Base-by-base conservation (phyloP, 2,888 invertebrate genomes). In the Chrysolina haemoptera region DNA sequence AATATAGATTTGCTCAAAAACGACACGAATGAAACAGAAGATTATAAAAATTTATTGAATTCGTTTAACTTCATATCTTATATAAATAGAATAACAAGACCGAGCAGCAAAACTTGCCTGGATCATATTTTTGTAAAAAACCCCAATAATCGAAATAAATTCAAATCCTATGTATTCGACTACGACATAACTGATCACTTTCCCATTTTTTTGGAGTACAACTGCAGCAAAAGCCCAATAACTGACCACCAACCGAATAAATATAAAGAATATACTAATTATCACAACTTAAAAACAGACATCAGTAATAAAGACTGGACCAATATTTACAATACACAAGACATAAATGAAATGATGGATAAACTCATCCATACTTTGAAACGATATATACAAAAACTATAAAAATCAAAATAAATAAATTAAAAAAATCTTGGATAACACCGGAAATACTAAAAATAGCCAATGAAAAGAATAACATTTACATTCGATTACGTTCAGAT, bases 1-100 rank as follows among this genome's bases (percentile, higher is more conserved):
- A 22, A 55, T 55, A 55, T 55, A 1, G 55, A 55, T 55, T 55
- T 55, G n/a, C 50, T 55, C 22, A 20, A 55, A 55, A 55, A 20
- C 55, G 12, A 55, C 20, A 55, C 11, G 5, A 55, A n/a, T 22
- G 55, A 55, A 22, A 55, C 55, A 55, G 9, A n/a, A n/a, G n/a
- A 55, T 16, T 16, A n/a, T 48, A 16, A 48, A 48, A 48, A 48
- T 48, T 3, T 48, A 48, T n/a, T 48, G n/a, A 48, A 48, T 8
- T 48, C 3, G 14, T 48, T 48, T n/a, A n/a, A n/a, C n/a, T n/a
- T 14, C 5, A 27, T 27, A 27, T 27, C 27, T 27, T 27, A 27
- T 27, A 27, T 27, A 27, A 27, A 27, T 27, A 27, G 27, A 27
- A 27, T 27, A 27, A 27, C 27, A 27, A 27, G 27, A 27, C 27